Conservation (phyloP, 2,113 vertebrate species). For the Lophura nycthemera region DNA sequence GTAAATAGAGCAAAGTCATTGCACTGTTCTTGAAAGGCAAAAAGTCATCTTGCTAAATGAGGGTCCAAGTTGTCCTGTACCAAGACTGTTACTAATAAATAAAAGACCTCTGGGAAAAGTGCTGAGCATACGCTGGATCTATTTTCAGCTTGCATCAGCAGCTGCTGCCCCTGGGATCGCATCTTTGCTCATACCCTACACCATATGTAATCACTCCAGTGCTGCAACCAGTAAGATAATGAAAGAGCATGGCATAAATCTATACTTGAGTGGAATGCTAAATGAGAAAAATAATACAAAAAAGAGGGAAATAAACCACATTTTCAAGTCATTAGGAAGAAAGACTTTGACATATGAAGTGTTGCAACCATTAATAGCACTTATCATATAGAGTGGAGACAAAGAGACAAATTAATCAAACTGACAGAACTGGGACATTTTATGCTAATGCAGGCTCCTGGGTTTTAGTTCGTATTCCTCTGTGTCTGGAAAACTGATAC, state of each 20-base stretch:
- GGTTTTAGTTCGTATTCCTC: slow-evolving; percentile 82
- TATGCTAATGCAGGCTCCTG: slow-evolving; percentile 84
- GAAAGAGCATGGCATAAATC: slow-evolving; percentile 87
- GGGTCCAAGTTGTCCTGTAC: slow-evolving; percentile 81
- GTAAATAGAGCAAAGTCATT: slow-evolving; percentile 84
- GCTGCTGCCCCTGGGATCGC: slow-evolving; percentile 90
- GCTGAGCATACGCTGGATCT: slow-evolving; percentile 91
- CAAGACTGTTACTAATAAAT: slow-evolving; percentile 88
- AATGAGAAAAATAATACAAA: slow-evolving; percentile 85
- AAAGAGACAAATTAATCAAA: slow-evolving; percentile 92
- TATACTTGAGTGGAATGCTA: slow-evolving; percentile 83
- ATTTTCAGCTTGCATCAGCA: slow-evolving; percentile 99
- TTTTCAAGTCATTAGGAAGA: slow-evolving; percentile 88
- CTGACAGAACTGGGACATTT: slow-evolving; percentile 90
- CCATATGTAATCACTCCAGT: slow-evolving; percentile 93
- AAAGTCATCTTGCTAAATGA: slow-evolving; percentile 85
- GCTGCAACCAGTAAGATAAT: slow-evolving; percentile 88
- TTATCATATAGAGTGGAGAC: slow-evolving; percentile 88
- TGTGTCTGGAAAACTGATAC: slow-evolving; percentile 84
- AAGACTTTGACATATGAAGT: slow-evolving; percentile 88
- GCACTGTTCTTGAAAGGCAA: slow-evolving; percentile 77
- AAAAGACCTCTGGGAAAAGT: slow-evolving; percentile 91
- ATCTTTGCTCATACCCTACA: slow-evolving; percentile 88
- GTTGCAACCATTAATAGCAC: slow-evolving; percentile 88
- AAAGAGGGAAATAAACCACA: slow-evolving; percentile 83